Evolutionary conservation across 1,140 invertebrate genomes (phyloP), one percentile per base, ranked within the genome.

Genomic region (Drosophila parvula): DNA sequence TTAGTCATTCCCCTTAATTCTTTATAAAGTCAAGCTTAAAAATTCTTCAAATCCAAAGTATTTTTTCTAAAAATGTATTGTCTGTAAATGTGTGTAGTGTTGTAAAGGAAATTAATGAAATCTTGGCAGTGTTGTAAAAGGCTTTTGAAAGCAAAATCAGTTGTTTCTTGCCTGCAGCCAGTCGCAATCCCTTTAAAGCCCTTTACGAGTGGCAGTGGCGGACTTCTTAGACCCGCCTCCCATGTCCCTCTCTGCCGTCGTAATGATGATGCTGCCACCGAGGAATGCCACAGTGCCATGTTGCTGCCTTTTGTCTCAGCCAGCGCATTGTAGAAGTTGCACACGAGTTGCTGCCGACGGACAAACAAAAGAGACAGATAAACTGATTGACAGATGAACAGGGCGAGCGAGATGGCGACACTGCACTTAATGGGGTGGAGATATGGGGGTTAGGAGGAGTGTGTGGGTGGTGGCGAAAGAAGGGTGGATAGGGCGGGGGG

Each of bases 251-350:
- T 41, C 22, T 12, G 11, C 18, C 32, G 10, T 18, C 32, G n/a
- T 22, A 34, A 51, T 51, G 30, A 12, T 36, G 30, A 34, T 41
- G 43, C 43, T 41, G 43, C 43, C 38, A 32, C 22, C 57, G 30
- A 34, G 48, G 18, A 64, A 16, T 43, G 30, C 36, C 67, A 69
- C 57, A 61, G 58, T 22, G 22, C 57, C 53, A 65, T 74, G 64
- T 71, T 40, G 78, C 74, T 78, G 77, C 50, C 82, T 62, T 76
- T 84, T 84, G 82, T 81, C 74, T 76, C 48, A 34, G 43, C 18
- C 18, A 55, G 45, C 44, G 56, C 74, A 77, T 75, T 76, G 73
- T 65, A 61, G 27, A 55, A 75, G 61, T 67, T 75, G 64, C 81
- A 79, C 55, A 84, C 60, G 73, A 80, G 70, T 41, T 74, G 34